A percentile compares a stretch with the other conserved stretches of the same genome.
These are phyloP conservation scores for Heliconius himera DNA, from an alignment of 1,140 invertebrate species.

Conservation along the genomic window DNA sequence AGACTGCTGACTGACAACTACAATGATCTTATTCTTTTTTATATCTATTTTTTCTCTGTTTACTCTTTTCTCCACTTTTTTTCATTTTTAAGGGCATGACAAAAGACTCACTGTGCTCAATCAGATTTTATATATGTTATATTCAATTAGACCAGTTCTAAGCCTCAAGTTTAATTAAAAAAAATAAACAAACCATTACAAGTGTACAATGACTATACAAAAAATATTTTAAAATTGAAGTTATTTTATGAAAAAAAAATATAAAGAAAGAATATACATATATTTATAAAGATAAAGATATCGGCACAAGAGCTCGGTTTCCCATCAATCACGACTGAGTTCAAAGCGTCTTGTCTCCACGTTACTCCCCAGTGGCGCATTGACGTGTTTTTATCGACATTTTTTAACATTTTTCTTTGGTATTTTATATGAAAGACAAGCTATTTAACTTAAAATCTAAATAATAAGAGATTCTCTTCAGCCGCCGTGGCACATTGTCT, in stretches of 20 bases:
- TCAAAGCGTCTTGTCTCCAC: slow-evolving; percentile 1
- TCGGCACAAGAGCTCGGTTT: neutral
- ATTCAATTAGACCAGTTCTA: no score
- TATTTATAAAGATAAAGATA: neutral
- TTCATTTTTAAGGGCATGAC: no score
- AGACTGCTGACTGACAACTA: no score
- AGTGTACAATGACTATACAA: neutral
- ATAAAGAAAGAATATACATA: neutral
- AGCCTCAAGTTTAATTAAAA: no score
- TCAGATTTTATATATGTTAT: no score
- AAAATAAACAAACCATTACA: neutral
- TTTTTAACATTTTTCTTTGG: neutral
- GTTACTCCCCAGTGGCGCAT: neutral
- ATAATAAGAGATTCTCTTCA: no score
- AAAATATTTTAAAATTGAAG: neutral
- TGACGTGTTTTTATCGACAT: neutral
- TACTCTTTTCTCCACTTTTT: no score
- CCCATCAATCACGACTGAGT: neutral
- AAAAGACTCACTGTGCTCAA: no score
- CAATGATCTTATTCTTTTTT: no score
- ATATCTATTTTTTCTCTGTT: no score
- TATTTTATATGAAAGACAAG: neutral
- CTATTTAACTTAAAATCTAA: no score
- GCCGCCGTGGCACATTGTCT: no score
- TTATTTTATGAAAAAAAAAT: neutral